Evolutionary conservation across 2,888 invertebrate genomes (phyloP).

Genomic region (Malthinus seriepunctatus): DNA sequence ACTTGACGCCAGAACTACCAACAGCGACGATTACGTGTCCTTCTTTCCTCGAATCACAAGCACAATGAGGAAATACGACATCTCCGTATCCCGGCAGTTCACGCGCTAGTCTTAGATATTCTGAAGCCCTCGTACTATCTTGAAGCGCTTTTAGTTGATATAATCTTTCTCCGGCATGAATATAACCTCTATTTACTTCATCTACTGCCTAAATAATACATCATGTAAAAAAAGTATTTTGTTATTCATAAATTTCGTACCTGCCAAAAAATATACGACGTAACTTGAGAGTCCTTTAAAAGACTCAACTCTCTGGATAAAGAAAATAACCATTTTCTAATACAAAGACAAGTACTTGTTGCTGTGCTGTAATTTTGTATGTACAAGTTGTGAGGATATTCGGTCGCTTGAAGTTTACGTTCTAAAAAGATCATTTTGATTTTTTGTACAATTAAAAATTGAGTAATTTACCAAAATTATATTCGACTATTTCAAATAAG

Average conservation of each 20-base stretch:
- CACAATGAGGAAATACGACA: slow-evolving; percentile 92
- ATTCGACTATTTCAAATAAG: slow-evolving; percentile 91
- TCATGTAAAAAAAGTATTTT: too few relatives aligned
- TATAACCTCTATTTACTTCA: slow-evolving; percentile 92
- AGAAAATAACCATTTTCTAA: slow-evolving; percentile 88
- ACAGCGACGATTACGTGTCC: slow-evolving; percentile 70
- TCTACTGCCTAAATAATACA: slow-evolving; percentile 75
- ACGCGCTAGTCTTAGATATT: slow-evolving; percentile 85
- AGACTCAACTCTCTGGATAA: slow-evolving; percentile 69
- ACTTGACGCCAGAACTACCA: slow-evolving; percentile 68
- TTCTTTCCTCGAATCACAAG: slow-evolving; percentile 87
- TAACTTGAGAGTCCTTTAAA: slow-evolving; percentile 69
- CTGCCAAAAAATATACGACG: slow-evolving; percentile 89
- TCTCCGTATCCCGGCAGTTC: slow-evolving; percentile 91
- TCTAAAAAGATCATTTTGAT: slow-evolving; percentile 62
- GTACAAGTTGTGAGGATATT: slow-evolving; percentile 96
- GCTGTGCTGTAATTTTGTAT: slow-evolving; percentile 99
- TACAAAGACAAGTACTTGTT: slow-evolving; percentile 88
- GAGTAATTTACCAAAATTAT: slow-evolving; percentile 76
- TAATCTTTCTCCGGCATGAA: slow-evolving; percentile 85
- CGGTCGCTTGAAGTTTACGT: slow-evolving; percentile 88
- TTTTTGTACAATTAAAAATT: slow-evolving; percentile 12
- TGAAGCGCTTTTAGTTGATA: slow-evolving; percentile 97
- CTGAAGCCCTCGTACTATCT: slow-evolving; percentile 81
- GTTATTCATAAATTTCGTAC: slow-evolving; percentile 44